Percentiles rank a stretch among this genome's conserved stretches.
These are phyloP conservation scores for Ailuropoda melanoleuca DNA, from an alignment of 2,113 vertebrate genomes.

Conservation along the genomic window DNA sequence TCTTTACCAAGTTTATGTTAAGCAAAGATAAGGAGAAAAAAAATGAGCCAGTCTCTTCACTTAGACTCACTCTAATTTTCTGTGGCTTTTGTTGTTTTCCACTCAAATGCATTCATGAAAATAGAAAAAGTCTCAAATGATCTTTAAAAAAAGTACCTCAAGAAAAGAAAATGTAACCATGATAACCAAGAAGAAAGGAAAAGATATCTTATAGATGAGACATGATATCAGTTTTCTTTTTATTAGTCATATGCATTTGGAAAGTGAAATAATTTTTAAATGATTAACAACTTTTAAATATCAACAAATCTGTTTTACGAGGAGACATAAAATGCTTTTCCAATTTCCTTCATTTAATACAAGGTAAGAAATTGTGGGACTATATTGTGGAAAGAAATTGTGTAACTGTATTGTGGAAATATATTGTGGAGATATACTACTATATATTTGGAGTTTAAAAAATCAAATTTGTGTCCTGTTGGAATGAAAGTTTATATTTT, in stretches of 20 bases:
- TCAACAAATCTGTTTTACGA: neutral
- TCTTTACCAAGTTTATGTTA: neutral
- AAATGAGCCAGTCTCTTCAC: neutral
- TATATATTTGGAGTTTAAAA: neutral
- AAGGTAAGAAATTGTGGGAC: neutral
- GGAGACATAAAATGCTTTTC: neutral
- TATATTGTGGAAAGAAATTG: neutral
- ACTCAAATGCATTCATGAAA: neutral
- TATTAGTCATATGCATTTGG: neutral
- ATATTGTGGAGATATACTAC: neutral
- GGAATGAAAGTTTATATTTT: neutral
- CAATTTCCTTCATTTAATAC: neutral
- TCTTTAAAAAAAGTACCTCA: neutral
- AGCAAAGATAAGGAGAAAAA: neutral
- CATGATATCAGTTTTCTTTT: neutral
- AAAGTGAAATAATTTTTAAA: constrained; percentile 21
- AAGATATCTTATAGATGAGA: neutral
- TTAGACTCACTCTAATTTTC: neutral
- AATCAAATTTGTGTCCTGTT: neutral
- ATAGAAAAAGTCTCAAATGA: neutral
- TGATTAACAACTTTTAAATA: neutral
- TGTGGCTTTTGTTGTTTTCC: neutral
- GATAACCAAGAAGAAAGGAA: neutral
- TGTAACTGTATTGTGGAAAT: neutral
- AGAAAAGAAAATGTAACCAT: neutral